Evolutionary conservation across 1,140 invertebrate species (phyloP).

Genomic region (Drosophila sechellia): DNA sequence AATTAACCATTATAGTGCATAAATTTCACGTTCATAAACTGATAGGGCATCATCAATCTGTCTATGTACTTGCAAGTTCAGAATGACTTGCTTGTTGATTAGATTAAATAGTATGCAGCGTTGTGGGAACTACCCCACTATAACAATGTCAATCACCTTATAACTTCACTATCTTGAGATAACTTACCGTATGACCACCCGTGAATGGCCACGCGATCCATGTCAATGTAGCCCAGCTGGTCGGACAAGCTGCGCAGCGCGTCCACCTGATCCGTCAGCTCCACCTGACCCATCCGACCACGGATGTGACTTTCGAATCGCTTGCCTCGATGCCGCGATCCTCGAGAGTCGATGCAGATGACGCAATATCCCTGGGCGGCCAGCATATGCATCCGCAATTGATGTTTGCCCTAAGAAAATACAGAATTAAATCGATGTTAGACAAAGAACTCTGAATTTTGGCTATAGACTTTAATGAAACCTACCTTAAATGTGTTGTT

Average conservation of each 20-base stretch:
- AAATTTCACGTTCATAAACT: neutral
- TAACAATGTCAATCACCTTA: neutral
- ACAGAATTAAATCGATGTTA: conserved; percentile 4
- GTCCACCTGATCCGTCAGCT: conserved; percentile 98
- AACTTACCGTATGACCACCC: conserved; percentile 98
- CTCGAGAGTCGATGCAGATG: conserved; percentile 96
- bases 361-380: conserved; percentile 98
- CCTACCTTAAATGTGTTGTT: conserved; percentile 97
- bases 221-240: conserved; percentile 94
- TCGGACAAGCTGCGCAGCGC: conserved; percentile 95
- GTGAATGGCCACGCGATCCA: conserved; percentile 96
- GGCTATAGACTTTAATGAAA: neutral
- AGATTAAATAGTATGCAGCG: neutral
- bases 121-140: neutral
- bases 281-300: conserved; percentile 96
- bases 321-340: conserved; percentile 95
- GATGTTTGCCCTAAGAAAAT: conserved; percentile 90
- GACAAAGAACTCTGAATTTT: too few species aligned
- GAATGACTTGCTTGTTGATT: conserved; percentile 1
- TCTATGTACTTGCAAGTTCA: neutral
- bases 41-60: neutral
- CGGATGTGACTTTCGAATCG: conserved; percentile 96
- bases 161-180: neutral
- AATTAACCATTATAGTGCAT: neutral
- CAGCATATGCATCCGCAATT: conserved; percentile 96